These are phyloP conservation scores for Leucoraja ocellata DNA, from an alignment of 2,797 vertebrate genomes.

Conservation along the genomic window DNA sequence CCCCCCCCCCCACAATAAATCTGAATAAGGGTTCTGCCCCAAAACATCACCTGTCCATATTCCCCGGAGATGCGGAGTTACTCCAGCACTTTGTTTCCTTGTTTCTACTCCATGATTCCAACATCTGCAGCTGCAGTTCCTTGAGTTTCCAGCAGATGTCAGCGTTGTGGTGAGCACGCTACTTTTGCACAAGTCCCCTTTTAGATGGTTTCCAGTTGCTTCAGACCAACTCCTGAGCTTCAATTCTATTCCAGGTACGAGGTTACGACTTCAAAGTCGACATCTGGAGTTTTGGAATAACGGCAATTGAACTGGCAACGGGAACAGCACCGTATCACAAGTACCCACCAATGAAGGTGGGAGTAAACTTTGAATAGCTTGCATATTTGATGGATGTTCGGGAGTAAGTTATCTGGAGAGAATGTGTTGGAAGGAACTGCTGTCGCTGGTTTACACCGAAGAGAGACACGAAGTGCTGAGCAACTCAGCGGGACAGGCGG, in stretches of 20 bases:
- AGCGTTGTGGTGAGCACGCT: neutral
- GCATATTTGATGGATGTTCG: neutral
- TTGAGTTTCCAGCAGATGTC: slow-evolving; percentile 1
- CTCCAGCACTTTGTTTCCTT: too few species aligned
- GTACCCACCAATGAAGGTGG: slow-evolving; percentile 98
- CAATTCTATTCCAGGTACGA: slow-evolving; percentile 70
- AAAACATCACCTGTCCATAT: too few species aligned
- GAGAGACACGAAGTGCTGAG: too few species aligned
- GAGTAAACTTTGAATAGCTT: slow-evolving; percentile 40
- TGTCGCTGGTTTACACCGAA: too few species aligned
- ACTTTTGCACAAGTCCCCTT: neutral
- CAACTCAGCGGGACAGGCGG: too few species aligned
- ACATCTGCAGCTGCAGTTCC: too few species aligned
- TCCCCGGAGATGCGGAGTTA: too few species aligned
- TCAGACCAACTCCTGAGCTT: neutral
- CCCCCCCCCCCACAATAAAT: too few species aligned
- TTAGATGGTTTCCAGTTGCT: neutral
- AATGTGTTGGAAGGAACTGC: too few species aligned
- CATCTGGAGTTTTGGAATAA: slow-evolving; percentile 99
- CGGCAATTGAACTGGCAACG: slow-evolving; percentile 91
- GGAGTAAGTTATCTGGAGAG: neutral
- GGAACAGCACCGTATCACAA: slow-evolving; percentile 95
- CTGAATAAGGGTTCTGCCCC: too few species aligned
- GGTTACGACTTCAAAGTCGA: slow-evolving; percentile 99
- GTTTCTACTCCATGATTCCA: too few species aligned